These are phyloP conservation scores for Archocentrus centrarchus DNA, from an alignment of 2,113 vertebrate species.

Conservation along the genomic window DNA sequence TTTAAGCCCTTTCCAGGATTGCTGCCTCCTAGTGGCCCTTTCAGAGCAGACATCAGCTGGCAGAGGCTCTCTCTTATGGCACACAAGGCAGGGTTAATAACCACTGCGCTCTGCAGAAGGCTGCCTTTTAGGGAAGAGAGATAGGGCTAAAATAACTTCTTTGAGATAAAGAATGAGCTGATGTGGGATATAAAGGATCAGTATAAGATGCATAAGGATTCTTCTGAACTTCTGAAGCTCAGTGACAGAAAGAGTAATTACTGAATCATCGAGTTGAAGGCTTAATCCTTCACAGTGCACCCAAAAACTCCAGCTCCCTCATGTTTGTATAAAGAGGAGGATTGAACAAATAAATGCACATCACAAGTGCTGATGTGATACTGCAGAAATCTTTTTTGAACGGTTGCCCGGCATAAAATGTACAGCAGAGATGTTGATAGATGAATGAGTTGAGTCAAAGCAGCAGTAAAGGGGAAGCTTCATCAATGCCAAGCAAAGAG, in stretches of 20 bases:
- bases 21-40: not conserved
- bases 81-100: not conserved
- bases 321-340: not conserved
- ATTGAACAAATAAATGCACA: not conserved
- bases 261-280: not conserved
- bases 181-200: not conserved
- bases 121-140: not conserved
- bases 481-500: not conserved
- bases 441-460: not conserved
- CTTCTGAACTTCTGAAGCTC: not conserved
- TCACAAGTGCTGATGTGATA: not conserved
- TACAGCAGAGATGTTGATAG: not conserved
- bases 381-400: not conserved
- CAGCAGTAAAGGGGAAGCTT: constrained; percentile 14
- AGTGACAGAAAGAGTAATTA: not conserved
- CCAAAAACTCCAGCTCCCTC: not conserved
- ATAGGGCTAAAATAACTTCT: not conserved
- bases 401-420: not conserved
- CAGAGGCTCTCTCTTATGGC: not conserved
- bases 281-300: not conserved
- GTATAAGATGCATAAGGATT: not conserved
- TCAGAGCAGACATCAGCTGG: not conserved
- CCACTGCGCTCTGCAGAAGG: not conserved
- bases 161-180: not conserved
- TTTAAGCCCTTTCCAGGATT: not conserved